A percentile compares a stretch with the other conserved stretches of the same genome.
Evolutionary conservation across 1,140 invertebrate species (phyloP).

Genomic region (Ceratosolen solmsi): DNA sequence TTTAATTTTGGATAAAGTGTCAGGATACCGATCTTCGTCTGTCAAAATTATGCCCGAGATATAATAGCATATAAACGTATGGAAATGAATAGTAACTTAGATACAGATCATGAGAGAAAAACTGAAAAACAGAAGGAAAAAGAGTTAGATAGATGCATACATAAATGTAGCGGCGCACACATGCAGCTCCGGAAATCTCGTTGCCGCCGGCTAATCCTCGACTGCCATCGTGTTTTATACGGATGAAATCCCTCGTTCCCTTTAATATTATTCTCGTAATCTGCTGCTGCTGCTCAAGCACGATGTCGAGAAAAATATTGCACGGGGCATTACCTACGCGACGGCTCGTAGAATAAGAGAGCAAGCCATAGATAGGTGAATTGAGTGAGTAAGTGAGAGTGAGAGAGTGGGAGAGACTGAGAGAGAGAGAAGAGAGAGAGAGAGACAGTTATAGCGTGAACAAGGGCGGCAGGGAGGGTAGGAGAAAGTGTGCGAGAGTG

Average conservation of each 20-base stretch:
- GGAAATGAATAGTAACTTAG: slow-evolving; percentile 29
- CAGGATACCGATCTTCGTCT: not conserved
- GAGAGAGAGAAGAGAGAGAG: not conserved
- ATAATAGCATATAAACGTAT: not conserved
- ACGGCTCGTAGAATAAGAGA: slow-evolving; percentile 2
- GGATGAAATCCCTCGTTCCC: slow-evolving; percentile 60
- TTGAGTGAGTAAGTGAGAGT: not conserved
- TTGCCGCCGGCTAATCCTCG: slow-evolving; percentile 57
- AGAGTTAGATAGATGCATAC: not conserved
- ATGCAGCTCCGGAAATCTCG: slow-evolving; percentile 50
- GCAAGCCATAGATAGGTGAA: too few relatives aligned
- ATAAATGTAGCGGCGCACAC: not conserved
- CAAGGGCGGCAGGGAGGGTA: not conserved
- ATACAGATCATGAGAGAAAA: not conserved
- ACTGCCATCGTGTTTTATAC: slow-evolving; percentile 61
- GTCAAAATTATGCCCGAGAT: not conserved
- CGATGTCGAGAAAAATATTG: slow-evolving; percentile 59
- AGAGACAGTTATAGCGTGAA: not conserved
- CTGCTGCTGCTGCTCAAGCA: slow-evolving; percentile 46
- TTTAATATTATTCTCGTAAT: slow-evolving; percentile 62
- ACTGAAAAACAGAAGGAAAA: not conserved
- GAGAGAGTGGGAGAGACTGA: not conserved
- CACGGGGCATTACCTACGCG: slow-evolving; percentile 54
- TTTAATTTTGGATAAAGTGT: not conserved
- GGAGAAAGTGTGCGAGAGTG: not conserved